These are phyloP conservation scores for Synergus japonicus DNA, from an alignment of 2,888 invertebrate genomes.

Conservation along the genomic window DNA sequence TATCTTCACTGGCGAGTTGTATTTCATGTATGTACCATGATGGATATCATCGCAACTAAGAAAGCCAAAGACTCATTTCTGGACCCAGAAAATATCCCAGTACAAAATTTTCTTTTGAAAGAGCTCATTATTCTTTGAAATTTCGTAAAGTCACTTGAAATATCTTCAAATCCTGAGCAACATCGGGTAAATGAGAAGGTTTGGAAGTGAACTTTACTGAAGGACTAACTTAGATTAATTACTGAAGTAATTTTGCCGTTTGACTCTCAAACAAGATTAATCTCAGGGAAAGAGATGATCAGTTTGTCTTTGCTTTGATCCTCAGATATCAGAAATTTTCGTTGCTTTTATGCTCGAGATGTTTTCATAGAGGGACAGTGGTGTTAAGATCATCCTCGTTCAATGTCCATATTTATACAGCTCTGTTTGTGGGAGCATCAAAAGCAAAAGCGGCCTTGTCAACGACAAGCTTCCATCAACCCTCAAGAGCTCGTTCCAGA, in stretches of 20 bases:
- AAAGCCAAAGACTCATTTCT: background rate
- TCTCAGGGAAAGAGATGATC: background rate
- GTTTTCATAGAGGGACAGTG: conserved; percentile 8
- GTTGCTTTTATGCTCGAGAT: background rate
- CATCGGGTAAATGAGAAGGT: too few relatives aligned
- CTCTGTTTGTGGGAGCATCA: background rate
- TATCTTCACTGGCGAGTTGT: conserved; percentile 50
- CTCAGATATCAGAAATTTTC: background rate
- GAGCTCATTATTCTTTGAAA: too few relatives aligned
- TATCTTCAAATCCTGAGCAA: too few relatives aligned
- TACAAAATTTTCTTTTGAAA: too few relatives aligned
- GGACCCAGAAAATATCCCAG: too few relatives aligned
- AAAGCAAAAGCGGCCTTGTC: background rate
- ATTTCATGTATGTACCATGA: conserved; percentile 44
- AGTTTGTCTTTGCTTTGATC: background rate
- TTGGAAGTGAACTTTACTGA: background rate
- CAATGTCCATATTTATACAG: conserved; percentile 5
- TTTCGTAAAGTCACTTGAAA: too few relatives aligned
- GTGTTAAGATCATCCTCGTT: background rate
- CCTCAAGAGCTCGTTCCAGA: conserved; percentile 39
- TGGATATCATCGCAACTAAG: conserved; percentile 37
- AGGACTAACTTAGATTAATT: conserved; percentile 2
- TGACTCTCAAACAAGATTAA: background rate
- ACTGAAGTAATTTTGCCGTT: conserved; percentile 1
- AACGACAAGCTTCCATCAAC: conserved; percentile 28